Base-by-base conservation (phyloP, 1,140 invertebrate genomes). In the Physella acuta region DNA sequence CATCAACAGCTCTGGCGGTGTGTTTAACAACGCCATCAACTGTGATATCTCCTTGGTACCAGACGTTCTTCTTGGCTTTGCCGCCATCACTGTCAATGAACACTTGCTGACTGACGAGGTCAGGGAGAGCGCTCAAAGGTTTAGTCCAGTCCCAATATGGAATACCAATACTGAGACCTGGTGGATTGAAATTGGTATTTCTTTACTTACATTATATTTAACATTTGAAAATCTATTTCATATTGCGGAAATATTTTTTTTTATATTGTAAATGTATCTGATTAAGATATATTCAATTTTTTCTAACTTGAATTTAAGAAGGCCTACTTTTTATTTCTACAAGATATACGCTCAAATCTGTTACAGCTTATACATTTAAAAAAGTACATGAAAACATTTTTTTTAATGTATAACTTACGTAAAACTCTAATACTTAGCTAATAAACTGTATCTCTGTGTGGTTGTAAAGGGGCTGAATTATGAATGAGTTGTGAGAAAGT, bases 61-160 rank as follows among this genome's bases (percentile, higher is more conserved):
- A 74, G n/a, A n/a, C n/a, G n/a, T n/a, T n/a, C n/a, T n/a, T 62
- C 67, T 58, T 59, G 26, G 70, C 73, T 34, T 69, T 63, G 3
- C 66, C 66, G 20, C 70, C 73, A 28, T 64, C 37, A 1, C 64
- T 70, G 26, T 74, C 70, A 31, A 60, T 71, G 59, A 71, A 71
- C 31, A 74, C 55, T 31, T 33, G 55, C 37, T 74, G 52, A 55
- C 62, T 49, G n/a, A 75, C 71, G 11, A 75, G 52, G 30, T 64
- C 37, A 2, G 74, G 74, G 24, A 75, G 63, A 20, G 68, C 39
- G 16, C 49, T 36, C 30, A 73, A 26, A 0, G 70, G 70, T 26
- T 58, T 24, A 0, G 72, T 73, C 72, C 72, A 73, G 69, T 75
- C 74, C 74, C 74, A 75, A 70, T 75, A 75, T 1, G 74, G 74